These are phyloP conservation scores for Acanthopagrus latus DNA, from an alignment of 2,797 vertebrate genomes.

Conservation along the genomic window DNA sequence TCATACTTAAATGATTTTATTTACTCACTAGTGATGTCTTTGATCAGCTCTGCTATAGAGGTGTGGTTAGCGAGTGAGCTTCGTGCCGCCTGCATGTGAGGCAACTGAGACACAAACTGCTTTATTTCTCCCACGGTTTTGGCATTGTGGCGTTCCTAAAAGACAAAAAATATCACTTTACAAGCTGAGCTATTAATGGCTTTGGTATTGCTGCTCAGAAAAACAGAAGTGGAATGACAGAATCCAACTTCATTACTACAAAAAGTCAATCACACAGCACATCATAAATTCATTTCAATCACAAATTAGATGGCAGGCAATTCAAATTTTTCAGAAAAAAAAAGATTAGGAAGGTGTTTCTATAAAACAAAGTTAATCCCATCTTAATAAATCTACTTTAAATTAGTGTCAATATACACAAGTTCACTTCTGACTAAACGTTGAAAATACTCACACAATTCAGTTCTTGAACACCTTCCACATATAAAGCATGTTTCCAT, in stretches of 20 bases:
- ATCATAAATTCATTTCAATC: background rate
- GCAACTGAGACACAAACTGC: constrained; percentile 98
- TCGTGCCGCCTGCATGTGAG: constrained; percentile 98
- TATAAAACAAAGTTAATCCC: background rate
- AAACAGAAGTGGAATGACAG: background rate
- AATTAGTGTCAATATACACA: background rate
- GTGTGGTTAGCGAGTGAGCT: constrained; percentile 98
- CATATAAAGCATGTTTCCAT: background rate
- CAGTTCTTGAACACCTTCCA: background rate
- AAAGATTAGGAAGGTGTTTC: background rate
- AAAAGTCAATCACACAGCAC: background rate
- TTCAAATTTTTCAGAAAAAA: constrained; percentile 2
- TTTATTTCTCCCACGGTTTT: constrained; percentile 99
- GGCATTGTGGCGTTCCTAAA: constrained; percentile 95
- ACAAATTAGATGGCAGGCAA: constrained; percentile 51
- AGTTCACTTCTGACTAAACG: background rate
- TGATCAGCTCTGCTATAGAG: constrained; percentile 96
- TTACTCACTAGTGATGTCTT: constrained; percentile 95
- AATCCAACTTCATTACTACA: background rate
- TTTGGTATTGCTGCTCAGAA: background rate
- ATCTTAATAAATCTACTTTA: background rate
- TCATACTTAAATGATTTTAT: constrained; percentile 6
- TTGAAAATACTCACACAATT: background rate
- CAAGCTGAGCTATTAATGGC: background rate
- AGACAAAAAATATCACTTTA: constrained; percentile 28